Conservation (phyloP, 2,797 vertebrate species). For the Echeneis naucrates region DNA sequence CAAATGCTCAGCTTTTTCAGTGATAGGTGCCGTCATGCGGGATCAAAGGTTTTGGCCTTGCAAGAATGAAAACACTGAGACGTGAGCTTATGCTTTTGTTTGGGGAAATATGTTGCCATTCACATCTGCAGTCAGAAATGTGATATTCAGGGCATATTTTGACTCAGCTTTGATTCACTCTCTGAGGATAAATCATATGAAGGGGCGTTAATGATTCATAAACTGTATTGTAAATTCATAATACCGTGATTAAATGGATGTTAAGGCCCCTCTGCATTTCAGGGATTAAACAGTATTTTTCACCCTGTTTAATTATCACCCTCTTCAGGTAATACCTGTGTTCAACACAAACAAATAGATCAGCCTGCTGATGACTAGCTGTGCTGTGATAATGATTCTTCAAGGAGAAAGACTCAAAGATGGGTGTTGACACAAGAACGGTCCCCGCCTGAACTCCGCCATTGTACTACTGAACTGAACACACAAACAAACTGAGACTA, state of each 20-base stretch:
- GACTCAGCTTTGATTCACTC: constrained; percentile 63
- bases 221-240: constrained; percentile 72
- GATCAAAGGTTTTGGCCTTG: constrained; percentile 34
- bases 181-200: constrained; percentile 41
- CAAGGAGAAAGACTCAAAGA: constrained; percentile 23
- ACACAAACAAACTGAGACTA: constrained; percentile 65
- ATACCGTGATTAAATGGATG: constrained; percentile 63
- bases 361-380: constrained; percentile 52
- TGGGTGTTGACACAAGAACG: constrained; percentile 20
- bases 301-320: constrained; percentile 46
- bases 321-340: constrained; percentile 51
- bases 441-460: constrained; percentile 43
- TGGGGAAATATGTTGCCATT: constrained; percentile 17
- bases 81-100: constrained; percentile 19
- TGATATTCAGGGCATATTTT: constrained; percentile 54
- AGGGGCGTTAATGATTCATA: constrained; percentile 72
- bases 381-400: constrained; percentile 43
- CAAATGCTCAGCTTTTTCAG: constrained; percentile 2
- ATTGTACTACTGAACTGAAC: constrained; percentile 61
- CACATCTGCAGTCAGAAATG: constrained; percentile 42
- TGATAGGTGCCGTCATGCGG: constrained; percentile 22
- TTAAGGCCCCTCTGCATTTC: constrained; percentile 38
- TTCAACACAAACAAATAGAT: constrained; percentile 52
- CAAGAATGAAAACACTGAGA: constrained; percentile 22
- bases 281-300: constrained; percentile 60